A percentile compares a stretch with the other conserved stretches of the same genome.
Evolutionary conservation across 1,140 invertebrate genomes (phyloP).

Genomic region (Sarcophaga bullata): DNA sequence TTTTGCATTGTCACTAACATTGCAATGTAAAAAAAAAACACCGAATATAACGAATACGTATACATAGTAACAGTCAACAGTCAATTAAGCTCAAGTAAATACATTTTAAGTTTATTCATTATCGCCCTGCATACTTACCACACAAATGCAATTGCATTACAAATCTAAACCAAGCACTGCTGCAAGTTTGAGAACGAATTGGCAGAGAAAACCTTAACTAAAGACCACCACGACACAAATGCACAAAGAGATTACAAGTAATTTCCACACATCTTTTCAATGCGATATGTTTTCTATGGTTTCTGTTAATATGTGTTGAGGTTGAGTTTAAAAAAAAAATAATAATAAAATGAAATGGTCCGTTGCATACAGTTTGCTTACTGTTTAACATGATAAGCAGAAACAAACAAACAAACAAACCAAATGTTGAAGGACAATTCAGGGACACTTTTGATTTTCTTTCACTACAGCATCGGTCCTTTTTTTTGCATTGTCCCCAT

Average conservation of each 20-base stretch:
- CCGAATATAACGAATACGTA: not conserved
- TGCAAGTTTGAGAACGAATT: not conserved
- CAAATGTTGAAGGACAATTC: conserved; percentile 10
- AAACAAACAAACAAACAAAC: not conserved
- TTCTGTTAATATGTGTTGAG: not conserved
- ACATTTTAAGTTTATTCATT: not conserved
- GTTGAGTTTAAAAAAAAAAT: not conserved
- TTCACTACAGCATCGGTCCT: no score
- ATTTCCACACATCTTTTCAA: conserved; percentile 9
- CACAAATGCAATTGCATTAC: conserved; percentile 23
- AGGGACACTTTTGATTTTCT: not conserved
- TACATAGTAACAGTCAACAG: not conserved
- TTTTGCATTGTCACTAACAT: conserved; percentile 1
- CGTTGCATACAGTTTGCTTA: not conserved
- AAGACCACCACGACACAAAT: not conserved
- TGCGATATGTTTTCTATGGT: not conserved
- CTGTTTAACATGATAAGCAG: not conserved
- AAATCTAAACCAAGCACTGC: not conserved
- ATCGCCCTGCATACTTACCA: not conserved
- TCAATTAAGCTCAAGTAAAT: conserved; percentile 22
- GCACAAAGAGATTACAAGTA: conserved; percentile 18
- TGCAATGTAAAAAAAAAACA: not conserved
- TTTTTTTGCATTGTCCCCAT: not conserved
- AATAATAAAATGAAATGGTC: not conserved
- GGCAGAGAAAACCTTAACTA: not conserved